phyloP scores from a whole-genome alignment of 2,888 invertebrate species.

The Orthosia cruda region DNA sequence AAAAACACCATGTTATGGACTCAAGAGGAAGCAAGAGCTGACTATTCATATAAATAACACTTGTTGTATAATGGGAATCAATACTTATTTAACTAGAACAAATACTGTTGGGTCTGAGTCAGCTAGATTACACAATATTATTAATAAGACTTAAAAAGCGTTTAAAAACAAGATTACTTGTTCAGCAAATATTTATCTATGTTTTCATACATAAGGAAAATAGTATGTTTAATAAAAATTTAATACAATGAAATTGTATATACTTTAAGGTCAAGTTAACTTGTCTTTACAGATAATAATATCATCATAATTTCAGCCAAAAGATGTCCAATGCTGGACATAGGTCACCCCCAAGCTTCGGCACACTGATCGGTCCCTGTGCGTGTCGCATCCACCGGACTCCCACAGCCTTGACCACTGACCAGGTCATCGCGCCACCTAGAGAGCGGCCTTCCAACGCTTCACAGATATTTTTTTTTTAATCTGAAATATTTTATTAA shows the following conservation, averaged over 20 bases:
- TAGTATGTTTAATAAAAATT: background rate
- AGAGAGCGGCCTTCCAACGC: no score
- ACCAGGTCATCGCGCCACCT: no score
- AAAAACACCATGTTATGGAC: background rate
- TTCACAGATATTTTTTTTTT: background rate
- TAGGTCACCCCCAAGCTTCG: no score
- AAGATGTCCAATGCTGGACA: no score
- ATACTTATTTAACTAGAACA: conserved; percentile 10
- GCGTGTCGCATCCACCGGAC: no score
- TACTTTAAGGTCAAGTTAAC: background rate
- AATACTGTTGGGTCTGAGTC: background rate
- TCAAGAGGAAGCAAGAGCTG: background rate
- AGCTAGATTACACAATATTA: conserved; percentile 14
- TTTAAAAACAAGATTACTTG: background rate
- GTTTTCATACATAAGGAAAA: background rate
- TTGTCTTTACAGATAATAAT: no score
- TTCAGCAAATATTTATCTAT: background rate
- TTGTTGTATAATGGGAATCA: background rate
- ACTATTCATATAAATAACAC: background rate
- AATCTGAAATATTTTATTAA: background rate
- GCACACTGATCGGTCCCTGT: no score
- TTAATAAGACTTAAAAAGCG: background rate
- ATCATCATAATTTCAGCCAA: no score
- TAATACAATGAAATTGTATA: background rate
- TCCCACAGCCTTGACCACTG: no score